phyloP scores from a whole-genome alignment of 2,888 invertebrate species.

The Phortica magna region DNA sequence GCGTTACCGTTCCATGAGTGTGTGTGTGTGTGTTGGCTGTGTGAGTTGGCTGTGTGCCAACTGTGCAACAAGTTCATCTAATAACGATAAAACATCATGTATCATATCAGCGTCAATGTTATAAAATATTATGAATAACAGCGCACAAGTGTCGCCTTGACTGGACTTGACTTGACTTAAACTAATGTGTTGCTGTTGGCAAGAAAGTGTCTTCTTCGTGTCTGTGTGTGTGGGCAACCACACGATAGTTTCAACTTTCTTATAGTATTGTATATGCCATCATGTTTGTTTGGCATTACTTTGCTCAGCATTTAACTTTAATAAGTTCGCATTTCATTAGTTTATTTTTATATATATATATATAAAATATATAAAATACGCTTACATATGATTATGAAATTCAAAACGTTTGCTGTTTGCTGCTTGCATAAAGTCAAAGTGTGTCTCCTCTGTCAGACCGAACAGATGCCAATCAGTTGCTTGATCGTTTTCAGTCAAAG shows the following conservation, averaged over 20 bases:
- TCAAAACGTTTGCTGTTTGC: conserved; percentile 27
- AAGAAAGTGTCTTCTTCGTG: no score
- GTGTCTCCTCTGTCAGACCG: background rate
- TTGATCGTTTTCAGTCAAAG: background rate
- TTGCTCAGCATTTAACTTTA: background rate
- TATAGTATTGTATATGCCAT: no score
- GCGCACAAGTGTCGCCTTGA: conserved; percentile 23
- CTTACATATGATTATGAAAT: conserved; percentile 16
- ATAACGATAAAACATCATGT: conserved; percentile 20
- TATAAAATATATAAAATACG: background rate
- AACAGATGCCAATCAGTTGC: conserved; percentile 65
- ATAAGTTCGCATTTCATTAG: conserved; percentile 8
- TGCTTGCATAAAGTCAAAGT: background rate
- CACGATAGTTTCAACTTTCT: no score
- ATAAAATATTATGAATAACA: conserved; percentile 26
- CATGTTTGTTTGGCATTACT: background rate
- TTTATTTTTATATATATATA: background rate
- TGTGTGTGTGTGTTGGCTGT: background rate
- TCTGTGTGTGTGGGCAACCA: background rate
- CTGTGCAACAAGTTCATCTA: conserved; percentile 27
- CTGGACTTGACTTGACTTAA: background rate
- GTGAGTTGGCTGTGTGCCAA: no score
- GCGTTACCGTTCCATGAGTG: background rate
- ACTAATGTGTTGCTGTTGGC: no score
- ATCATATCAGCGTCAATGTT: conserved; percentile 22